These are phyloP conservation scores for Corythornis cristatus DNA, from an alignment of 2,113 vertebrate genomes.

Conservation along the genomic window DNA sequence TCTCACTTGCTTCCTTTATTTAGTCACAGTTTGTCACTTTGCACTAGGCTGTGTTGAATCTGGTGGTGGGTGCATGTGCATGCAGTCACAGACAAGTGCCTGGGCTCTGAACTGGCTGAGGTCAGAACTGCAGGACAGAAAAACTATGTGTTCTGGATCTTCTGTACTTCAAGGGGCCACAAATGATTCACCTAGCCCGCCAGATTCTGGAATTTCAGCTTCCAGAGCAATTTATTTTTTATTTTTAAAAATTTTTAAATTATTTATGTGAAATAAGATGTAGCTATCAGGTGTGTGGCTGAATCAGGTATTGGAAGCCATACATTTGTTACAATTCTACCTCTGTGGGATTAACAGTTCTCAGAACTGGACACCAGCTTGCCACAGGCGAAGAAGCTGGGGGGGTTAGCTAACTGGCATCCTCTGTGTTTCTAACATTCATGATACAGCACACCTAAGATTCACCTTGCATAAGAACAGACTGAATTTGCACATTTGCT, in stretches of 20 bases:
- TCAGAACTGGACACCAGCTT: neutral
- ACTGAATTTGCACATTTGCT: neutral
- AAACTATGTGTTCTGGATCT: neutral
- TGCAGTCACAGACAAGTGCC: neutral
- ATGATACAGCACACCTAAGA: neutral
- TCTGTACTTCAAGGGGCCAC: neutral
- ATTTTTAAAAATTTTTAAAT: too few species aligned
- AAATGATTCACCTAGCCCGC: neutral
- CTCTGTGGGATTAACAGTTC: neutral
- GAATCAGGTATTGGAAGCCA: neutral
- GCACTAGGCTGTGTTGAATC: neutral
- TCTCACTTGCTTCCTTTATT: neutral
- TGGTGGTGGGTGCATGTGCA: neutral
- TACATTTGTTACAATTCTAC: neutral
- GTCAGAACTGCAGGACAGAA: neutral
- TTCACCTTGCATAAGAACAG: neutral
- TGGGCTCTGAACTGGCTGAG: neutral
- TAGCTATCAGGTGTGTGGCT: neutral
- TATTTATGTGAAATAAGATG: neutral
- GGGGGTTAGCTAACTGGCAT: neutral
- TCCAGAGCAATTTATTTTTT: neutral
- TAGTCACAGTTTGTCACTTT: neutral
- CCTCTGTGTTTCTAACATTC: neutral
- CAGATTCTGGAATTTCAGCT: neutral
- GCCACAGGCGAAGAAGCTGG: neutral